Base-by-base conservation (phyloP, 2,888 invertebrate genomes). In the Elgonia sp. region DNA sequence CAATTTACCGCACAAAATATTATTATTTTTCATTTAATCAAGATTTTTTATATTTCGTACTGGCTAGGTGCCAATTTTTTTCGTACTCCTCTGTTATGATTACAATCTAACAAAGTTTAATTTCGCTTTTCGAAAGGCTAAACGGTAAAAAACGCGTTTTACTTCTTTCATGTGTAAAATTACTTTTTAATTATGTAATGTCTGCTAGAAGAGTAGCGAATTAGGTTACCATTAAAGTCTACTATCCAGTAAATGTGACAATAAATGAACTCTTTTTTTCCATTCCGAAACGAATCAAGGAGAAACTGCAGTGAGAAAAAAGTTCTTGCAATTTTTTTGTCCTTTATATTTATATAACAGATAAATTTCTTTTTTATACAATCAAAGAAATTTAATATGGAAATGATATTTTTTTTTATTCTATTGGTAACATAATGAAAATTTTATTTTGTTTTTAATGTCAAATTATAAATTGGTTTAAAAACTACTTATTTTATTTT, bases 171-270 rank as follows among this genome's bases (percentile, higher is more conserved):
- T 57, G 57, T 57, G 40, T 57, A 21, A 39, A 73, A 73, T 73
- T 55, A 62, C 60, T 60, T 60, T 73, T 73, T 73, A 73, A 73
- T 73, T 73, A 42, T 73, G 73, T 46, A 73, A 73, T 62, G 29
- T 73, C 73, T 73, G 60, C 29, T 29, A 73, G 18, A 37, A 29
- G 37, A 50, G n/a, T n/a, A 7, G 53, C 29, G 29, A 70, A 70
- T 70, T 53, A 50, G 69, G 69, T 53, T 70, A 70, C 50, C 53
- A 5, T 53, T 70, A 70, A 50, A 53, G 53, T 50, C 69, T 53
- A 21, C 37, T 53, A 70, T 70, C 69, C n/a, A 53, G 18, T 18
- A 53, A 50, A 50, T 29, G 67, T 21, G 67, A 50, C 46, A 67
- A 67, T 67, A 67, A 42, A 50, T 21, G 67, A 67, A 50, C 10